phyloP scores from a whole-genome alignment of 2,113 vertebrate species.

The Empidonax alnorum region DNA sequence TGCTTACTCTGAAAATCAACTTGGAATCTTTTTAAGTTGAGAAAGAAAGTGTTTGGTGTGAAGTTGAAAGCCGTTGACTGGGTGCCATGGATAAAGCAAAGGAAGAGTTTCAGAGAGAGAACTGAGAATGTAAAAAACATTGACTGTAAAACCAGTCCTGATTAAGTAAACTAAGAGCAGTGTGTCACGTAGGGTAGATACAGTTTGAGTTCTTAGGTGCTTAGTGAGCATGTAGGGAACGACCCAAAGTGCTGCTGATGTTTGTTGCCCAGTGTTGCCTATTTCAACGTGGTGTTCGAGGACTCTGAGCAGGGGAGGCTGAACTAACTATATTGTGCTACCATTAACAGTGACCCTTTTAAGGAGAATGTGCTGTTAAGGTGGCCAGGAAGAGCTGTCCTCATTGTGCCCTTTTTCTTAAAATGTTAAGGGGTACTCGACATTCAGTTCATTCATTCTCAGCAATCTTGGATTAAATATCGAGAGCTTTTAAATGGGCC shows the following conservation, averaged over 20 bases:
- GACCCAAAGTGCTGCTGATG: neutral
- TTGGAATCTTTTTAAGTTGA: neutral
- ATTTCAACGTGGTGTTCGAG: neutral
- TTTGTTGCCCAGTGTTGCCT: neutral
- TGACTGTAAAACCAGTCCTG: neutral
- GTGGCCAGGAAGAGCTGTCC: neutral
- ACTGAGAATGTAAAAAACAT: neutral
- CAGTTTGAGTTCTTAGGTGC: neutral
- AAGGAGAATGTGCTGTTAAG: neutral
- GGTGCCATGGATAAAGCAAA: neutral
- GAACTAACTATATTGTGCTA: neutral
- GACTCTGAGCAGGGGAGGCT: neutral
- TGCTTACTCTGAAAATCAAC: neutral
- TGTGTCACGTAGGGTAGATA: neutral
- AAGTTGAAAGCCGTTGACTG: neutral
- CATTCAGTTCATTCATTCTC: neutral
- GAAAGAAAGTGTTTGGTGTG: neutral
- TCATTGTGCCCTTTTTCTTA: neutral
- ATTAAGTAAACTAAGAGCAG: neutral
- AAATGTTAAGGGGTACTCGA: neutral
- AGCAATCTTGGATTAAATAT: neutral
- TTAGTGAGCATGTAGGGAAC: neutral
- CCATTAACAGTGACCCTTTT: neutral
- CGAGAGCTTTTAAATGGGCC: neutral
- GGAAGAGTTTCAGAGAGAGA: neutral